These are phyloP conservation scores for Agapornis roseicollis DNA, from an alignment of 2,113 vertebrate species.

Conservation along the genomic window DNA sequence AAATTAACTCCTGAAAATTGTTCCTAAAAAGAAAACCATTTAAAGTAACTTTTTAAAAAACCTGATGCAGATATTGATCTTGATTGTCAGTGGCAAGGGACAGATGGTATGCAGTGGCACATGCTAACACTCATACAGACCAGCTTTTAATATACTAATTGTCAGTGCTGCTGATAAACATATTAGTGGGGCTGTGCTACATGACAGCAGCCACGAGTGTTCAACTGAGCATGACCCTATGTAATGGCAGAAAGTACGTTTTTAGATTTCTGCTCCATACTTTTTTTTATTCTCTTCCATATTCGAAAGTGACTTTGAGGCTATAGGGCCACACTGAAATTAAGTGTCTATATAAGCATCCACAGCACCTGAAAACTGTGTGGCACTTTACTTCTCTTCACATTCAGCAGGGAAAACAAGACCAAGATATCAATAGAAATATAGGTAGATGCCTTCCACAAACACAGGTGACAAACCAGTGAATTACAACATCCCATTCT, in stretches of 20 bases:
- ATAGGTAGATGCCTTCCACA: background rate
- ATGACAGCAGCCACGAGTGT: fast-evolving
- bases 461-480: background rate
- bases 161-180: background rate
- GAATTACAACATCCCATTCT: background rate
- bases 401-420: background rate
- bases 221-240: fast-evolving
- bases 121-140: background rate
- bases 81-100: background rate
- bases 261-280: background rate
- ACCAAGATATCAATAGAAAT: background rate
- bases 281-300: background rate
- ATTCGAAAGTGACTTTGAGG: background rate
- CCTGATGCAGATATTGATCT: background rate
- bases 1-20: background rate
- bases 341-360: background rate
- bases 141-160: background rate
- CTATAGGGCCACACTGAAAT: background rate
- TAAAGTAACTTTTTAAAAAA: background rate
- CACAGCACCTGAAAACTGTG: background rate
- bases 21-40: background rate
- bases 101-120: background rate
- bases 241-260: background rate
- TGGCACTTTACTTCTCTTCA: background rate
- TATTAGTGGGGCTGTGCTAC: background rate